phyloP scores from a whole-genome alignment of 2,113 vertebrate genomes.

The Struthio camelus region DNA sequence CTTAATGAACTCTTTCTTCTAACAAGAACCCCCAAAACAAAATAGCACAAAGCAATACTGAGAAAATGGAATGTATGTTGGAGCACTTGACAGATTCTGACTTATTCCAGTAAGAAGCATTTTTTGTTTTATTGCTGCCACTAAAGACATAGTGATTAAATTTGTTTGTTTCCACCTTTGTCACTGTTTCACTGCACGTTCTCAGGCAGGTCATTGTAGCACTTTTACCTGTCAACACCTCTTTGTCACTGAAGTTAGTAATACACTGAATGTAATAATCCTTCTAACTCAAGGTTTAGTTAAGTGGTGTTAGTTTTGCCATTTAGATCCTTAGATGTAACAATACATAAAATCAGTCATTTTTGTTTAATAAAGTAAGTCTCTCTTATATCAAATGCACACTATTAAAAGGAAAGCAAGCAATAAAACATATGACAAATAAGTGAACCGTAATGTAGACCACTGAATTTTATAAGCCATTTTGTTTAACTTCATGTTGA shows the following conservation, averaged over 20 bases:
- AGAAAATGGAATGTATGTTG: background rate
- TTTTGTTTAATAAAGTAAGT: background rate
- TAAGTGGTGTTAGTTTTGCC: background rate
- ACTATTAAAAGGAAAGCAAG: background rate
- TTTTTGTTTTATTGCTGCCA: background rate
- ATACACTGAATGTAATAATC: background rate
- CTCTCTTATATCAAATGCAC: background rate
- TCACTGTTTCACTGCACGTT: background rate
- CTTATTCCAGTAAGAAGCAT: background rate
- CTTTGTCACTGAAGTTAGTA: background rate
- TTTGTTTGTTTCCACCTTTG: background rate
- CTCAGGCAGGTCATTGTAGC: background rate
- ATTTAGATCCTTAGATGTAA: background rate
- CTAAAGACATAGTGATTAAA: background rate
- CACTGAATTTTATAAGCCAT: background rate
- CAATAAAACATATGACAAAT: background rate
- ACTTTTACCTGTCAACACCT: background rate
- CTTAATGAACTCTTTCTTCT: background rate
- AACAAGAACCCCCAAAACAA: background rate
- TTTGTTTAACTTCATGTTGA: background rate
- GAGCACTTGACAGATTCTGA: background rate
- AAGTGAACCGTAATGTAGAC: background rate
- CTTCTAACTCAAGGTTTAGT: background rate
- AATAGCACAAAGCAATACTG: background rate
- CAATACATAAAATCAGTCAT: background rate